phyloP scores from a whole-genome alignment of 2,888 invertebrate species.

The Himalopsyche kuldschensis region DNA sequence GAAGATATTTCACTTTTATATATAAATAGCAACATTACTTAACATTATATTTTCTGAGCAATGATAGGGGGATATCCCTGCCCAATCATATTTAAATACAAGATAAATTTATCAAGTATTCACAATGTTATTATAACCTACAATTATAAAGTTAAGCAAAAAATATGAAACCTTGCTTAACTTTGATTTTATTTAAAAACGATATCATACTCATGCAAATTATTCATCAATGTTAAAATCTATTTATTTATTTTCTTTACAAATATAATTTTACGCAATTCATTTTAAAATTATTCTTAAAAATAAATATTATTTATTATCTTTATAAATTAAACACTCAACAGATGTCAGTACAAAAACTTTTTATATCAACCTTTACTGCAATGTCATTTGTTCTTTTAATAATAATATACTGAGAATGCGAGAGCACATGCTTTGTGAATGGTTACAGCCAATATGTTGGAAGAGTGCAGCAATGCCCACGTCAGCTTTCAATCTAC shows the following conservation, averaged over 20 bases:
- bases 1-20: neutral
- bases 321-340: neutral
- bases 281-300: neutral
- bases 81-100: too few relatives aligned
- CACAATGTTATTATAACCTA: too few relatives aligned
- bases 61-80: too few relatives aligned
- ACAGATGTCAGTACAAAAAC: neutral
- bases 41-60: too few relatives aligned
- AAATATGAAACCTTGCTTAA: too few relatives aligned
- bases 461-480: neutral
- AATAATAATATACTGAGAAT: neutral
- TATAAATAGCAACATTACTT: too few relatives aligned
- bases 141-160: too few relatives aligned
- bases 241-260: neutral
- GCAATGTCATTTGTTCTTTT: neutral
- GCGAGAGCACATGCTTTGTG: slow-evolving; percentile 1
- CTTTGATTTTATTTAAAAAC: too few relatives aligned
- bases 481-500: neutral
- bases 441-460: slow-evolving; percentile 1
- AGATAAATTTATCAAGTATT: too few relatives aligned
- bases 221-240: neutral
- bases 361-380: neutral
- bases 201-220: neutral
- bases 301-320: neutral
- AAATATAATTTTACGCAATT: neutral